phyloP scores from a whole-genome alignment of 2,797 vertebrate species.

The Linurgus olivaceus region DNA sequence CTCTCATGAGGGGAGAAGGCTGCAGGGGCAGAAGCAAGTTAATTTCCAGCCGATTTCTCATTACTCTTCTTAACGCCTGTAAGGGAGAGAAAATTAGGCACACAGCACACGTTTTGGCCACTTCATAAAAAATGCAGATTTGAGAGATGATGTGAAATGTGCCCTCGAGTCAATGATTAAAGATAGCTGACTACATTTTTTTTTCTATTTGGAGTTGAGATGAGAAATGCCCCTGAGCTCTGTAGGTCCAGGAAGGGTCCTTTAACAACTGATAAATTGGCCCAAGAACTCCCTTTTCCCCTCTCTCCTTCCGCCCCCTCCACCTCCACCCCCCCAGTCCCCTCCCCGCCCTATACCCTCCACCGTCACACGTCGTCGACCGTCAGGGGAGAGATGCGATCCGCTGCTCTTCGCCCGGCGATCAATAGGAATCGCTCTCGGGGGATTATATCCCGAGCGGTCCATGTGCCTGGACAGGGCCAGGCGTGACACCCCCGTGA shows the following conservation, averaged over 20 bases:
- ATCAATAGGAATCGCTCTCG: not conserved
- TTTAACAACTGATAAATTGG: conserved; percentile 57
- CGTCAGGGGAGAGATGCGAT: not conserved
- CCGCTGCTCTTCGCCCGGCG: not conserved
- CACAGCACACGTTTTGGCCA: conserved; percentile 75
- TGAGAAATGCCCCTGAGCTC: conserved; percentile 53
- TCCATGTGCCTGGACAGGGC: not conserved
- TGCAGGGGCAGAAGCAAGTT: conserved; percentile 58
- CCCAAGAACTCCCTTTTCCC: conserved; percentile 18
- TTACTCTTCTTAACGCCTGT: conserved; percentile 65
- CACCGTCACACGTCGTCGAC: not conserved
- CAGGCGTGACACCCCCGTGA: not conserved
- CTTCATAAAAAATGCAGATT: conserved; percentile 90
- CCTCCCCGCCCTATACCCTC: not conserved
- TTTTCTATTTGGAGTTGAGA: conserved; percentile 67
- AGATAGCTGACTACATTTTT: conserved; percentile 76
- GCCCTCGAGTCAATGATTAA: conserved; percentile 85
- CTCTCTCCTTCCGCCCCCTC: not conserved
- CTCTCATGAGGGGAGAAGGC: conserved; percentile 27
- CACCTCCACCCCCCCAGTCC: not conserved
- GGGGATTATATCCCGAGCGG: not conserved
- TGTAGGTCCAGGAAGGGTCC: not conserved
- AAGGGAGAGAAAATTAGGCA: conserved; percentile 73
- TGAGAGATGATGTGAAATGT: conserved; percentile 84
- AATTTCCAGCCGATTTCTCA: conserved; percentile 68